These are phyloP conservation scores for Trichogramma dendrolimi DNA, from an alignment of 2,888 invertebrate species.

Conservation along the genomic window DNA sequence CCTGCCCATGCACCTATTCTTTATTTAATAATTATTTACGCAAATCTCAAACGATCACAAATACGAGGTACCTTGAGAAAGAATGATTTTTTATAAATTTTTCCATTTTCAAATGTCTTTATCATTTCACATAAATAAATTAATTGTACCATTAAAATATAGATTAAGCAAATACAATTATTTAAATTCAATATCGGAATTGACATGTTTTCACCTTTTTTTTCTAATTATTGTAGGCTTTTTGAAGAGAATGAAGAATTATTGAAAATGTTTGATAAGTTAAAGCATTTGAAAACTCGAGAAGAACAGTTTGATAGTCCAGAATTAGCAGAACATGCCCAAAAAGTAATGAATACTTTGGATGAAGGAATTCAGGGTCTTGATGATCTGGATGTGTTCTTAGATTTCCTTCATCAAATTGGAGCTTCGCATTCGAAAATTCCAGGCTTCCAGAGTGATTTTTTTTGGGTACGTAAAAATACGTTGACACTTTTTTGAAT, in stretches of 20 bases:
- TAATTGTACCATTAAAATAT: too few species aligned
- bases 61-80: too few species aligned
- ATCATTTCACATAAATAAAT: too few species aligned
- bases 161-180: not conserved
- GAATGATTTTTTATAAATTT: too few species aligned
- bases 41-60: too few species aligned
- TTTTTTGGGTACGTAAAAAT: conserved; percentile 73
- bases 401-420: conserved; percentile 75
- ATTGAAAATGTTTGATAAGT: conserved; percentile 74
- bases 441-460: conserved; percentile 79
- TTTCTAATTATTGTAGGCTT: conserved; percentile 59
- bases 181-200: not conserved
- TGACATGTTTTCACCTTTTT: not conserved
- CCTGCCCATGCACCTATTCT: too few species aligned
- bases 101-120: too few species aligned
- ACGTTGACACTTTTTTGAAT: too few species aligned
- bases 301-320: conserved; percentile 77
- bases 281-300: conserved; percentile 71
- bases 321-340: conserved; percentile 82
- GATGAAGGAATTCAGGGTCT: conserved; percentile 85
- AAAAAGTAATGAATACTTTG: conserved; percentile 82
- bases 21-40: too few species aligned
- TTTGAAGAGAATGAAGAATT: conserved; percentile 82
- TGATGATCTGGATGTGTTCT: conserved; percentile 80
- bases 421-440: conserved; percentile 80